A percentile compares a stretch with the other conserved stretches of the same genome.
Evolutionary conservation across 2,888 invertebrate genomes (phyloP).

Genomic region (Idaea straminata): DNA sequence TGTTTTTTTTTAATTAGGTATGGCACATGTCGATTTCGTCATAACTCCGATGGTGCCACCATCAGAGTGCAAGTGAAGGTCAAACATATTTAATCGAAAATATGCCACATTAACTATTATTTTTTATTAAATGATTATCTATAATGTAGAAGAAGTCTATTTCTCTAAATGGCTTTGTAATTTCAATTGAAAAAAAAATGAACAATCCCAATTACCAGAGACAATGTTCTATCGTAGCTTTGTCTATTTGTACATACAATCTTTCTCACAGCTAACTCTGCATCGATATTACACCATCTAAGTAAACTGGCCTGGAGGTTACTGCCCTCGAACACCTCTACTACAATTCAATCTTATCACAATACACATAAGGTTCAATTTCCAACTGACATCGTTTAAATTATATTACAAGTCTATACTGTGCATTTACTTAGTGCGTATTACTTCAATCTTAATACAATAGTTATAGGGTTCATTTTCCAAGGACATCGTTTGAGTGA

Average conservation of each 20-base stretch:
- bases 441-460: neutral
- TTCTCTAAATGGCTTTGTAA: too few relatives aligned
- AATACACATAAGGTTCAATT: conserved; percentile 1
- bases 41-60: too few relatives aligned
- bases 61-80: too few relatives aligned
- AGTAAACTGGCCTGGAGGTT: conserved; percentile 31
- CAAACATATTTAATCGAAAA: too few relatives aligned
- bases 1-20: too few relatives aligned
- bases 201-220: neutral
- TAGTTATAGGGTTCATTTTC: conserved; percentile 5
- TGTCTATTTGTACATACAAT: neutral
- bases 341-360: conserved; percentile 4
- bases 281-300: conserved; percentile 30
- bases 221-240: neutral
- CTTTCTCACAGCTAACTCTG: conserved; percentile 11
- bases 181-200: too few relatives aligned
- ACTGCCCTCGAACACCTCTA: conserved; percentile 28
- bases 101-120: too few relatives aligned
- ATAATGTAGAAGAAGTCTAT: too few relatives aligned
- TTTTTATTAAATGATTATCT: too few relatives aligned
- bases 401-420: neutral
- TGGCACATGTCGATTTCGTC: too few relatives aligned
- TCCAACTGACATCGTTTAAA: neutral
- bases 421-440: neutral
- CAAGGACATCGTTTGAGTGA: neutral